Evolutionary conservation across 2,888 invertebrate genomes (phyloP), one percentile per base, ranked within the genome.

Genomic region (Fragum whitleyi): DNA sequence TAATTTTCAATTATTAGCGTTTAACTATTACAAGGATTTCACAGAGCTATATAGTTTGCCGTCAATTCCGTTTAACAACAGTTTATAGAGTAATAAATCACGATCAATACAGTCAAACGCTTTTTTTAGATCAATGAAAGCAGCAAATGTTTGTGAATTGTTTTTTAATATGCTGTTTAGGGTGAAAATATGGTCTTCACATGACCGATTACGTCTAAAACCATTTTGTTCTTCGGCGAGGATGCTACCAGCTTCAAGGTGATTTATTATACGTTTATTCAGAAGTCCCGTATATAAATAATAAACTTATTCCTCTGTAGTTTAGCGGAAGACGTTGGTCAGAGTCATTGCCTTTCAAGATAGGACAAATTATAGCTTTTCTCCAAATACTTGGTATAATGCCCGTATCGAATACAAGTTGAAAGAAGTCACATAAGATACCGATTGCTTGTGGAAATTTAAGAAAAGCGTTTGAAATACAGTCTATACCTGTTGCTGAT

Each of bases 151-250:
- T 2, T 55, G 16, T 23, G 47, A 36, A 21, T 73, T 57, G 23
- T 77, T 74, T 32, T 39, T 29, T 23, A 77, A 11, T n/a, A 81
- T 57, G 42, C 74, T 74, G 32, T 70, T 67, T 3, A 78, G 23
- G 2, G 74, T 59, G 29, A 77, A 81, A 14, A 72, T 61, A 32
- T 82, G 82, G 53, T 82, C 75, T 36, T 82, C 78, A 68, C 78
- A 76, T 16, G 82, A 75, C 29, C 82, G 51, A 26, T 61, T n/a
- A 19, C 3, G 3, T 3, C 82, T 32, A 32, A 82, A 82, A 1
- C 82, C 82, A 39, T 82, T 78, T 68, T 82, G 76, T 53, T 82
- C 75, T 21, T 82, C 75, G 1, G 78, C 67, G 0, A 77, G 47
- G 14, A 81, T 42, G 21, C 74, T 32, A 28, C 65, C 62, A 11